phyloP scores from a whole-genome alignment of 2,888 invertebrate genomes.

The Lycocerus yunnanus region DNA sequence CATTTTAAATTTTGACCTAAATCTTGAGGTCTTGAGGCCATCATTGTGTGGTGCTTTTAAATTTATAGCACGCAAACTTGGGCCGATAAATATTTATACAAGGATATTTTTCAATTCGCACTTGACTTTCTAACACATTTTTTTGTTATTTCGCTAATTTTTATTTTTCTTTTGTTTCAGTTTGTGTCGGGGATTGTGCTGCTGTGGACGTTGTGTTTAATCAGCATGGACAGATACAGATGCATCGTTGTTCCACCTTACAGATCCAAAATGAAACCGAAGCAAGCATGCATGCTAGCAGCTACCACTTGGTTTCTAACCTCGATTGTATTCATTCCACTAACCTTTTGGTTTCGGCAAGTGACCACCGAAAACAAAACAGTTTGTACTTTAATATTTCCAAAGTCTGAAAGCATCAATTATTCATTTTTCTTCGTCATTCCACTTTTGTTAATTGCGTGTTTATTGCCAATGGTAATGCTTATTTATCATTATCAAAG shows the following conservation, averaged over 20 bases:
- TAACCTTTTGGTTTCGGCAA: conserved; percentile 59
- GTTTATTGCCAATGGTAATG: conserved; percentile 60
- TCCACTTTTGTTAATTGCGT: conserved; percentile 57
- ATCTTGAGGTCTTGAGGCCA: not conserved
- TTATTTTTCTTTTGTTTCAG: conserved; percentile 48
- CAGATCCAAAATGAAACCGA: conserved; percentile 57
- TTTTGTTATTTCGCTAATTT: not conserved
- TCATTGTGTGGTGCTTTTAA: not conserved
- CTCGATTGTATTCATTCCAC: conserved; percentile 58
- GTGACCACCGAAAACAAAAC: conserved; percentile 42
- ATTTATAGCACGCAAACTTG: not conserved
- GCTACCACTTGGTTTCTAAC: conserved; percentile 59
- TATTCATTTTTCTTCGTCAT: conserved; percentile 59
- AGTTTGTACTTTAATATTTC: conserved; percentile 62
- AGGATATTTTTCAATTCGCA: not conserved
- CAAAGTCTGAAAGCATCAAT: conserved; percentile 55
- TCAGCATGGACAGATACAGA: conserved; percentile 62
- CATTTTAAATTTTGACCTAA: conserved; percentile 1
- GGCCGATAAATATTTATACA: not conserved
- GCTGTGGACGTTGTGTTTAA: conserved; percentile 62
- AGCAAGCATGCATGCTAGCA: conserved; percentile 54
- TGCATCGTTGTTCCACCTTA: conserved; percentile 63
- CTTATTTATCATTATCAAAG: conserved; percentile 61
- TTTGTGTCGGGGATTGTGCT: conserved; percentile 63
- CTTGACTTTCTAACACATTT: not conserved